Evolutionary conservation across 1,140 invertebrate genomes (phyloP), one percentile per base, ranked within the genome.

Genomic region (Mya arenaria): DNA sequence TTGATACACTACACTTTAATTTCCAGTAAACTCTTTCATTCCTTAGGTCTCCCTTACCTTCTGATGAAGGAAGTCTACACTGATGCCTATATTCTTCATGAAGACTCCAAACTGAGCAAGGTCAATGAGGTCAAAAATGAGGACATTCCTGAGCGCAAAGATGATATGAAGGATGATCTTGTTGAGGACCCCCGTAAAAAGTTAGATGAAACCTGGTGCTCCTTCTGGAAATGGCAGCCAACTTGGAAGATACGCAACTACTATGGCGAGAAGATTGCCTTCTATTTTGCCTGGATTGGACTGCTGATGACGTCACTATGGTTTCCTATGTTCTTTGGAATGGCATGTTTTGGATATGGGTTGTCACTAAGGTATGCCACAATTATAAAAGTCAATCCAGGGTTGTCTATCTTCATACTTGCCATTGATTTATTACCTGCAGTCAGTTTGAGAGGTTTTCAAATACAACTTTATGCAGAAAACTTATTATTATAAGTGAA

Each of bases 251-350:
- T 93, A n/a, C 79, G 93, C 23, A 90, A 93, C 82, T 94, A 94
- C 82, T 93, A 93, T 88, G 93, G 93, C 6, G 93, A 93, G 74
- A 92, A 92, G 73, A 93, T 94, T 84, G 92, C 92, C 0, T 90
- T 94, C 32, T 94, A 93, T 69, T 94, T 94, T 85, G 93, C 93
- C 0, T 94, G 93, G 93, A 88, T 90, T 0, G 93, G 92, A 0
- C 85, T 88, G 44, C 63, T 93, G 19, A 90, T 90, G 4, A 82
- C 87, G 6, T 89, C 92, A 13, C 84, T 93, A 13, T 92, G 90
- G 90, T 80, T 93, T 4, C 93, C 93, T 4, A 91, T 91, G 55
- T 15, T 93, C 0, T 89, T 93, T 85, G 93, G 93, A 3, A 30
- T 93, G 8, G 84, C 71, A 37, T 88, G 92, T 23, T 94, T 94